Percentiles rank a stretch among this genome's conserved stretches.
These are phyloP conservation scores for Amblyjoppa proteus DNA, from an alignment of 2,888 invertebrate species.

Conservation along the genomic window DNA sequence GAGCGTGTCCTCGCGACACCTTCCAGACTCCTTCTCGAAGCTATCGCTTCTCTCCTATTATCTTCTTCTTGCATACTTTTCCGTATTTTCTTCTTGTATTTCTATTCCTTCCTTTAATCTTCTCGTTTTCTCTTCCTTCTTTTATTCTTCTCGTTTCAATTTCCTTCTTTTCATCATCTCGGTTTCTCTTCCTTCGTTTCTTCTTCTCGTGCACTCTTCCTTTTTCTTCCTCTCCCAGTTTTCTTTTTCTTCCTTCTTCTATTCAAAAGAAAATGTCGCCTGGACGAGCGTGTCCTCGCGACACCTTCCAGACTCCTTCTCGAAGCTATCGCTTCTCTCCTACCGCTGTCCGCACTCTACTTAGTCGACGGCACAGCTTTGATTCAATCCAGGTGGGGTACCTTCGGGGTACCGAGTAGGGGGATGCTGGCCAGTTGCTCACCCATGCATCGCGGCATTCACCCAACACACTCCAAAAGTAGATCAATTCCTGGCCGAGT, in stretches of 20 bases:
- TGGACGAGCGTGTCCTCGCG: constrained; percentile 51
- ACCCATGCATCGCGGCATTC: constrained; percentile 78
- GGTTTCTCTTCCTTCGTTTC: too few relatives aligned
- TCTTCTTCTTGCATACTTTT: too few relatives aligned
- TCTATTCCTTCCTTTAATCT: too few relatives aligned
- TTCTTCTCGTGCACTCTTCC: not conserved
- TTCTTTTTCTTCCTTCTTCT: not conserved
- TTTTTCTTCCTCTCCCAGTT: not conserved
- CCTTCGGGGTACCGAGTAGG: constrained; percentile 55
- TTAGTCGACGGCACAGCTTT: constrained; percentile 44
- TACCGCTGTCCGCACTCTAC: constrained; percentile 43
- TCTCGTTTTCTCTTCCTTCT: too few relatives aligned
- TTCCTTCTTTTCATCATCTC: not conserved
- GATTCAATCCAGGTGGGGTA: constrained; percentile 67
- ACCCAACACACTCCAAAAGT: constrained; percentile 78
- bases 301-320: constrained; percentile 45
- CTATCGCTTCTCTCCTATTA: too few relatives aligned
- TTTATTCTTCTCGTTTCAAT: not conserved
- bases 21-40: too few relatives aligned
- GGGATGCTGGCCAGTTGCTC: constrained; percentile 65
- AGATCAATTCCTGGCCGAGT: constrained; percentile 79
- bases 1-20: too few relatives aligned
- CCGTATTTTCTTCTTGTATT: too few relatives aligned
- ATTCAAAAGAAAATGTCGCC: constrained; percentile 48
- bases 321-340: constrained; percentile 3